Percentiles rank a stretch among this genome's conserved stretches.
These are phyloP conservation scores for Drosophila pseudoananassae DNA, from an alignment of 1,140 invertebrate species.

Conservation along the genomic window DNA sequence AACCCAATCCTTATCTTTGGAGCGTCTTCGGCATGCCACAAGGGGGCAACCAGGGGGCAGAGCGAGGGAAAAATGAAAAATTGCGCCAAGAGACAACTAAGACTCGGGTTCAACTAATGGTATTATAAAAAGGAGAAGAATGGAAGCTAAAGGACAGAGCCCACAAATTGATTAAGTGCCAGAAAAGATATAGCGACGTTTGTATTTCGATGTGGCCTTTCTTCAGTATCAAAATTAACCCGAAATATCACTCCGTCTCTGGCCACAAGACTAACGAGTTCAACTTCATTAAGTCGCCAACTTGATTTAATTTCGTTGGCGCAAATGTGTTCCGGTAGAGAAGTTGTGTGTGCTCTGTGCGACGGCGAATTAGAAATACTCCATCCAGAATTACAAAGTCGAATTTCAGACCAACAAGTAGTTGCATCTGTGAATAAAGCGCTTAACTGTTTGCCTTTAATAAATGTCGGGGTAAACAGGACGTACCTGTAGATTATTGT, in stretches of 20 bases:
- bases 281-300: conserved; percentile 37
- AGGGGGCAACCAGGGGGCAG: neutral
- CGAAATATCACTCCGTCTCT: conserved; percentile 7
- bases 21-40: conserved; percentile 38
- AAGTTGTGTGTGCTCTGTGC: neutral
- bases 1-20: conserved; percentile 51
- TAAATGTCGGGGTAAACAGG: neutral
- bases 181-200: conserved; percentile 32
- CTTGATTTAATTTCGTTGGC: neutral
- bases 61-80: conserved; percentile 63
- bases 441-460: neutral
- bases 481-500: conserved; percentile 13
- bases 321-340: neutral
- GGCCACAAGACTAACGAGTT: conserved; percentile 20
- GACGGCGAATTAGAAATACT: conserved; percentile 21
- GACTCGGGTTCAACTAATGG: conserved; percentile 56
- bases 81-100: conserved; percentile 51
- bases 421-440: conserved; percentile 12
- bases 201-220: conserved; percentile 5
- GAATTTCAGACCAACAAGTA: conserved; percentile 26
- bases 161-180: conserved; percentile 72
- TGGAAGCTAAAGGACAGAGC: conserved; percentile 24
- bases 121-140: conserved; percentile 43
- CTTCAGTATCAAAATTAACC: neutral
- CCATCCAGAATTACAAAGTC: conserved; percentile 44